Evolutionary conservation across 2,888 invertebrate genomes (phyloP), one percentile per base, ranked within the genome.

Genomic region (Frankliniella intonsa): DNA sequence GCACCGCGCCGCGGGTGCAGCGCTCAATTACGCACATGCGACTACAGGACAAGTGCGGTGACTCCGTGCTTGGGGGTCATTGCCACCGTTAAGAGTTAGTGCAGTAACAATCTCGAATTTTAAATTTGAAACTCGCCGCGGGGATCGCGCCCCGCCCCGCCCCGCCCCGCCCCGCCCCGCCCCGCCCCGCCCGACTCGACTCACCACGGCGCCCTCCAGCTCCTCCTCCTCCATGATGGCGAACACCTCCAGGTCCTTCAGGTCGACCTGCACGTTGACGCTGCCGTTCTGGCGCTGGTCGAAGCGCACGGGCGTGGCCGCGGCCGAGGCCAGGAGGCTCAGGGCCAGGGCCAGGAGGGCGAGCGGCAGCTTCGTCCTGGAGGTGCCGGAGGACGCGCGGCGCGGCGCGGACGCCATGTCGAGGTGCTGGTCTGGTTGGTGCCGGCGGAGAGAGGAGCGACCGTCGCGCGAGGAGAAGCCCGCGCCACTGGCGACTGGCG

Each of bases 211-310:
- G 10, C 69, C 69, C 69, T 76, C 69, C 9, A 76, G 69, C 25
- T 76, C 25, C 25, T 76, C 69, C 22, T 91, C 91, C 85, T 91
- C 91, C 84, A 93, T 86, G 62, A 94, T 87, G 11, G 93, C 94
- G 85, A 95, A 90, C 85, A 95, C 91, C 86, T 93, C 91, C 84
- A 95, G 90, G 88, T 95, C 93, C 88, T 94, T 95, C 84, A 95
- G 89, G 87, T 93, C 93, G 84, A 95, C 90, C 86, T 94, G 94
- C 84, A 95, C 92, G 88, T 95, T 95, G 85, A 93, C 90, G 85
- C 94, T 92, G 27, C 95, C 95, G 8, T 91, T 92, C 89, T 95
- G 95, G 80, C 93, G 91, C 87, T 95, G 94, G 87, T 95, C 94
- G 87, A 89, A 90, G 81, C 84, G 83, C 80, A 84, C 81, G 81